Evolutionary conservation across 2,113 vertebrate genomes (phyloP).

Genomic region (Struthidea cinerea): DNA sequence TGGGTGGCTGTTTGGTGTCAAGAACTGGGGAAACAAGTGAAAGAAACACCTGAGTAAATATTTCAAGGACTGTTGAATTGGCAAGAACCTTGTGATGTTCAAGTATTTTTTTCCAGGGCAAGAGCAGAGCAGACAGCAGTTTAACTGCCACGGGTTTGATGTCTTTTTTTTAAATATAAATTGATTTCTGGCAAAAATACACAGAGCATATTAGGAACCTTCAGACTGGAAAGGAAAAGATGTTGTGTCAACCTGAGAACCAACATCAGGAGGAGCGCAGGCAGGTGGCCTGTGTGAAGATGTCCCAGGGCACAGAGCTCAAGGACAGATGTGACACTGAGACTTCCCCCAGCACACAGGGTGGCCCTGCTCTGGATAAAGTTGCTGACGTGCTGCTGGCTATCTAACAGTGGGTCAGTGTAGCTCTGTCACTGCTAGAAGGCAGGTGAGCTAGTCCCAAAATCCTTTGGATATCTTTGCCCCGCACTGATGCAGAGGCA

Average conservation of each 20-base stretch:
- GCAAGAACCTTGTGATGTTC: not conserved
- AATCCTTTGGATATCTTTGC: not conserved
- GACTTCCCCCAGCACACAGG: accelerated
- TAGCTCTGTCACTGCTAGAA: not conserved
- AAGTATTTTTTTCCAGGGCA: not conserved
- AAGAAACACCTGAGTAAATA: not conserved
- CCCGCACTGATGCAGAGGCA: not conserved
- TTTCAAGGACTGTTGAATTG: not conserved
- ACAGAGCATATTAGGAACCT: not conserved
- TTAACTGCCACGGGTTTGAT: not conserved
- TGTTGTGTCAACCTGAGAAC: not conserved
- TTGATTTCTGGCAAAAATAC: not conserved
- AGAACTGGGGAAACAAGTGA: not conserved
- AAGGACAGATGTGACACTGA: not conserved
- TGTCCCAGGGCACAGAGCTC: not conserved
- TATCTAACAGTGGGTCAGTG: accelerated
- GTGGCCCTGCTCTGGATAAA: not conserved
- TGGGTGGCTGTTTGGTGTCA: not conserved
- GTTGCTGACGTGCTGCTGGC: not conserved
- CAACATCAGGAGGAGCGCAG: not conserved
- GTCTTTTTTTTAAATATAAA: not conserved
- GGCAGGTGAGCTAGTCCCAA: not conserved
- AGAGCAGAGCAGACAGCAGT: not conserved
- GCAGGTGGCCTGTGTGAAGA: not conserved
- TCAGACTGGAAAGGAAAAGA: not conserved